Evolutionary conservation across 2,888 invertebrate species (phyloP).

Genomic region (Mythimna pallens): DNA sequence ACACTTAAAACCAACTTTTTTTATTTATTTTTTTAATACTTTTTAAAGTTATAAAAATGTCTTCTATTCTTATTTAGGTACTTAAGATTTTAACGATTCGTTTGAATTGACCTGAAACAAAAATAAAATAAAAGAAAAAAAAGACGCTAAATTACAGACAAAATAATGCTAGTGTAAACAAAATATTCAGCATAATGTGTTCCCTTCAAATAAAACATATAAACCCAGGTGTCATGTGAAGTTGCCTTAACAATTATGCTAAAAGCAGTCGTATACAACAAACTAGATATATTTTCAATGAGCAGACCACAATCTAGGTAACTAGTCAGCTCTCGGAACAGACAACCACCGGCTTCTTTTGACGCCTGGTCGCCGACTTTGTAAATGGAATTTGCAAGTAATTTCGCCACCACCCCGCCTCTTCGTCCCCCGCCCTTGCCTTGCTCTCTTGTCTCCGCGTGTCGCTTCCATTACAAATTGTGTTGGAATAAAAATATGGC

Average conservation of each 20-base stretch:
- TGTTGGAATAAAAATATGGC: conserved; percentile 90
- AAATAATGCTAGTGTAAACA: background rate
- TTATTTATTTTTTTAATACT: too few relatives aligned
- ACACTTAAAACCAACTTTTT: too few relatives aligned
- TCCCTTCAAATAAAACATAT: background rate
- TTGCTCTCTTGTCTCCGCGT: conserved; percentile 89
- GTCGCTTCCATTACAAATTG: conserved; percentile 90
- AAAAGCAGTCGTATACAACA: conserved; percentile 20
- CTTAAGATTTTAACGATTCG: background rate
- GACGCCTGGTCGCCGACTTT: conserved; percentile 84
- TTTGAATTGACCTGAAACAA: background rate
- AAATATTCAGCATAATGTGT: background rate
- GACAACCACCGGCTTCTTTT: conserved; percentile 80
- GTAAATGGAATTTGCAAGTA: conserved; percentile 91
- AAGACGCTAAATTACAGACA: too few relatives aligned
- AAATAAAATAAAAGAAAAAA: background rate
- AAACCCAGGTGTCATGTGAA: background rate
- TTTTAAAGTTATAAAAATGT: background rate
- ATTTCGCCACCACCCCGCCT: conserved; percentile 80
- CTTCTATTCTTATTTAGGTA: background rate
- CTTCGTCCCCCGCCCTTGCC: conserved; percentile 73
- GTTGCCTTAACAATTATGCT: background rate
- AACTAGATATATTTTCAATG: conserved; percentile 42
- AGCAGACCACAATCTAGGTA: conserved; percentile 69
- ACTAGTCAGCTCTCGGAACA: conserved; percentile 61